Evolutionary conservation across 2,797 vertebrate genomes (phyloP), one percentile per base, ranked within the genome.

Genomic region (Aphelocoma californica): DNA sequence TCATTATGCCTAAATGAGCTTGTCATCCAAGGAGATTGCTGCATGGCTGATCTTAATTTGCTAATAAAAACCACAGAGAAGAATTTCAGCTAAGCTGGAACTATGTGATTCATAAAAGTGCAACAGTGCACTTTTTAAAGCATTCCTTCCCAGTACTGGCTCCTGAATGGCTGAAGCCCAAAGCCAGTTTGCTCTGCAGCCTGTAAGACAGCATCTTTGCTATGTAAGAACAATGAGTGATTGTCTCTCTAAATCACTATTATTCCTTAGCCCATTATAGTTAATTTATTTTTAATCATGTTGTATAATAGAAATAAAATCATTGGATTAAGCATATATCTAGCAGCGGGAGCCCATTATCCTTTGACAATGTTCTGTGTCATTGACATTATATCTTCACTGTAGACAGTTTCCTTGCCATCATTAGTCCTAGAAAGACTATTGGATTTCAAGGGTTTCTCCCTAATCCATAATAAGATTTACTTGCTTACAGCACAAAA

Each of bases 221-320:
- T 81, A 18, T 31, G 67, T 80, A 93, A 93, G 81, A 97, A 95
- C 95, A 97, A 91, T 85, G 92, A 97, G 64, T 73, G 88, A 96
- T 73, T 87, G 58, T 92, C 84, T 96, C 96, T 90, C 93, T 96
- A 95, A 97, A 96, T 96, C 96, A 96, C 91, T 96, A 90, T 94
- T 96, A 96, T 92, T 95, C 94, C 95, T 92, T 69, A 94, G 89
- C 94, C 90, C 89, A 95, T 97, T 96, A 90, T 50, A 91, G 96
- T 97, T 97, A 97, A 97, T 97, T 97, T 97, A 96, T 81, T 95
- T 97, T 96, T 96, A 97, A 97, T 94, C 95, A 94, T 75, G 77
- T 88, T 91, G 78, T 90, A 88, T 96, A 97, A 90, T 96, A 97
- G 97, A 96, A 96, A 95, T 97, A 97, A 97, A 97, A 97, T 95